Evolutionary conservation across 2,113 vertebrate species (phyloP).

Genomic region (Heterocephalus glaber): DNA sequence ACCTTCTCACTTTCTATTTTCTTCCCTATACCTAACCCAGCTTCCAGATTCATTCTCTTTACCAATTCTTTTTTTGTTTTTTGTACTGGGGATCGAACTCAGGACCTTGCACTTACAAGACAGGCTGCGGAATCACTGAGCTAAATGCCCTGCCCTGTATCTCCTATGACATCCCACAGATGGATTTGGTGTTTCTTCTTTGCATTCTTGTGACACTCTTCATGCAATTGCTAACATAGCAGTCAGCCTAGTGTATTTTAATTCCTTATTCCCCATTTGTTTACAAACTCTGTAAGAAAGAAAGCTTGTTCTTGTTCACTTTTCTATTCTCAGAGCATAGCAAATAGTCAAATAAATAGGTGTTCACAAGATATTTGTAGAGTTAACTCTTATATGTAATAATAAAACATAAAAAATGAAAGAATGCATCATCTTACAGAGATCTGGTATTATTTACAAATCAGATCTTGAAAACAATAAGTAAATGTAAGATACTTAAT

Average conservation of each 20-base stretch:
- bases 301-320: background rate
- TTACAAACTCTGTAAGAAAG: background rate
- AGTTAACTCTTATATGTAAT: background rate
- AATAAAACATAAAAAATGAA: constrained; percentile 18
- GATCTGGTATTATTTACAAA: constrained; percentile 26
- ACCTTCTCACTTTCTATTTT: background rate
- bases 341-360: background rate
- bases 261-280: background rate
- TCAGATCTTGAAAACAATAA: background rate
- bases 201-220: background rate
- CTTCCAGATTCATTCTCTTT: background rate
- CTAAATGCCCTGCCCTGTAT: too few species aligned
- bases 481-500: background rate
- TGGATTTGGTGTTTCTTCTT: background rate
- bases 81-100: too few species aligned
- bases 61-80: background rate
- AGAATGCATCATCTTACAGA: background rate
- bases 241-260: background rate
- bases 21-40: background rate
- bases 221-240: background rate
- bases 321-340: background rate
- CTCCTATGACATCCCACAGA: background rate
- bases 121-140: too few species aligned
- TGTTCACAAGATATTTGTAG: background rate
- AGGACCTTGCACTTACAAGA: too few species aligned